phyloP scores from a whole-genome alignment of 2,888 invertebrate genomes.

The Eledone cirrhosa region DNA sequence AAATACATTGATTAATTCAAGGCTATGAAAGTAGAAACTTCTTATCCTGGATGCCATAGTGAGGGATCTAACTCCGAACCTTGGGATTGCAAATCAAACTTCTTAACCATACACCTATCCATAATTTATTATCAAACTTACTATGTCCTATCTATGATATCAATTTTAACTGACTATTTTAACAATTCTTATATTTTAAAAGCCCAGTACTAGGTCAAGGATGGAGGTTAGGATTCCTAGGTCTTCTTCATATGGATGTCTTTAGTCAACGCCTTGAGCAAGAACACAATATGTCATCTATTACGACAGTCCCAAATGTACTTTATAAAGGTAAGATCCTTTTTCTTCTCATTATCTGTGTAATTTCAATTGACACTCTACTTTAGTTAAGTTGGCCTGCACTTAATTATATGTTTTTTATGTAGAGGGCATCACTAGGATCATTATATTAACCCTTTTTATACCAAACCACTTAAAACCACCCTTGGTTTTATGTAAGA shows the following conservation, averaged over 20 bases:
- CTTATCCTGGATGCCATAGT: too few species aligned
- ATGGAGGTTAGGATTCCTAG: conserved; percentile 69
- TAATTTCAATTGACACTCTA: not conserved
- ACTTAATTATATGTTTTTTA: too few species aligned
- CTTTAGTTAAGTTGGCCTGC: not conserved
- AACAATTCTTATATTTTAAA: conserved; percentile 32
- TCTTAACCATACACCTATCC: too few species aligned
- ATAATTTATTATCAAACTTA: too few species aligned
- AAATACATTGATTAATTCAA: too few species aligned
- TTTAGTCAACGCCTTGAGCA: conserved; percentile 69
- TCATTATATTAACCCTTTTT: too few species aligned
- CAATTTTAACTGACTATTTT: too few species aligned
- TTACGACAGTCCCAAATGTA: conserved; percentile 70
- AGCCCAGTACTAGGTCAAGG: conserved; percentile 70
- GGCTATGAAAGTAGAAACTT: too few species aligned
- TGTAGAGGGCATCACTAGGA: not conserved
- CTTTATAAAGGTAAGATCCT: conserved; percentile 67
- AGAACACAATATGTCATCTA: conserved; percentile 69
- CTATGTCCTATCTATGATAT: too few species aligned
- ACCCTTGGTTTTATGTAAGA: not conserved
- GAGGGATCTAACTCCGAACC: too few species aligned
- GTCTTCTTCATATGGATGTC: conserved; percentile 71
- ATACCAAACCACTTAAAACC: too few species aligned
- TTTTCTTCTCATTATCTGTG: not conserved
- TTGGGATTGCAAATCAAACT: too few species aligned